Conservation (phyloP, 2,888 invertebrate genomes). For the Eupithecia vulgata region DNA sequence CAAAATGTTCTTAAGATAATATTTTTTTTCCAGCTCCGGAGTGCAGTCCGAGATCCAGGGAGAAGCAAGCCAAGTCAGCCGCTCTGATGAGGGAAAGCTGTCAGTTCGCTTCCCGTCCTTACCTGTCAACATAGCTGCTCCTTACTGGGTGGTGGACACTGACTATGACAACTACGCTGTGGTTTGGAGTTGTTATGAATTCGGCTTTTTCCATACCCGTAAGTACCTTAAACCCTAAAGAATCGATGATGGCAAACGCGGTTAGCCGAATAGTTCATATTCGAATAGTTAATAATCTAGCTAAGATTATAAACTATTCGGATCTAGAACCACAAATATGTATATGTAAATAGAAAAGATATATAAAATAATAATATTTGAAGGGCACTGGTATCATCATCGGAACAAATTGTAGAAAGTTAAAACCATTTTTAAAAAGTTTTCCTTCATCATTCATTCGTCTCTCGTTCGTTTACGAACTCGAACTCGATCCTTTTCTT, state of each 20-base stretch:
- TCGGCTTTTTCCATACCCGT: constrained; percentile 83
- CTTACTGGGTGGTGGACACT: constrained; percentile 87
- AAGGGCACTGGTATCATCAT: neutral
- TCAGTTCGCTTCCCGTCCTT: constrained; percentile 85
- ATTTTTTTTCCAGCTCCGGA: constrained; percentile 77
- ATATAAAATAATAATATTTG: neutral
- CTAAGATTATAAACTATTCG: too few relatives aligned
- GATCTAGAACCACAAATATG: neutral
- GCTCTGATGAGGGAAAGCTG: constrained; percentile 84
- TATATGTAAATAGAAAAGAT: too few relatives aligned
- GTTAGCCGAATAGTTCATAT: too few relatives aligned
- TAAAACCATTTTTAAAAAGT: too few relatives aligned
- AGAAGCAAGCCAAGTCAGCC: constrained; percentile 78
- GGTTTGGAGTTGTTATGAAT: constrained; percentile 86
- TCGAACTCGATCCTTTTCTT: too few relatives aligned
- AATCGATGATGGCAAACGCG: neutral
- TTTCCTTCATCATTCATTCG: neutral
- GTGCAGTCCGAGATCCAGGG: constrained; percentile 83
- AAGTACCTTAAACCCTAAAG: constrained; percentile 51
- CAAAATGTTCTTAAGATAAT: constrained; percentile 3
- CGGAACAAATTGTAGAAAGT: too few relatives aligned
- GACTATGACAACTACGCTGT: constrained; percentile 89
- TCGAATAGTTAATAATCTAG: too few relatives aligned
- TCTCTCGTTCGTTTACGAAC: neutral
- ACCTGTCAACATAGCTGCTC: constrained; percentile 79